Base-by-base conservation (phyloP, 2,888 invertebrate species). In the Chrysomela aeneicollis region DNA sequence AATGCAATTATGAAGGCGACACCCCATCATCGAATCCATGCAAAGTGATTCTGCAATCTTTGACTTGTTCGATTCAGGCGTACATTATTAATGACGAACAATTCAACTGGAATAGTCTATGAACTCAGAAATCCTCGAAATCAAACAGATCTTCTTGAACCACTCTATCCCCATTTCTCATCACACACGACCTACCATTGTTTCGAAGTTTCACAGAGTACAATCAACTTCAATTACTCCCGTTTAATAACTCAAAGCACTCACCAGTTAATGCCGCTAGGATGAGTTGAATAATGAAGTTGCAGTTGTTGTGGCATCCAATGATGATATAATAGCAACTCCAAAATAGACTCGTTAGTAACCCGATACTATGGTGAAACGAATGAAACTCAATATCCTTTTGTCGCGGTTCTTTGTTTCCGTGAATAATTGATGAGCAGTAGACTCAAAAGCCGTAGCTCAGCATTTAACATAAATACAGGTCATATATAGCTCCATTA, bases 241-340 rank as follows among this genome's bases (percentile, higher is more conserved):
- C 57, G 42, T 42, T 46, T 57, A 57, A 57, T 57, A 57, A 46
- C 46, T 57, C 57, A 57, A 42, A 57, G 57, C 57, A 57, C 46
- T 57, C 17, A 57, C 57, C 46, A 42, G 57, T 46, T 57, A 46
- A 57, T 57, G 57, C 46, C 46, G 57, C 47, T 46, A 46, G 46
- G 57, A 57, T 57, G 57, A 57, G 57, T 26, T 57, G 57, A 57
- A 57, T 57, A 57, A 57, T 57, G 57, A 26, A 57, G 57, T 57
- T 46, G 57, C 46, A 46, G 57, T 57, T 42, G 57, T 57, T 57
- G 42, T 42, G 42, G 42, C 42, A 57, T 57, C 46, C 57, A 26
- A 26, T 57, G 46, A 57, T 46, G 22, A 57, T 57, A 47, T 57
- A 42, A 57, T 57, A 22, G 46, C 26, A 46, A 57, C 57, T 57